Evolutionary conservation across 2,888 invertebrate genomes (phyloP).

Genomic region (Meiosimyza decipiens): DNA sequence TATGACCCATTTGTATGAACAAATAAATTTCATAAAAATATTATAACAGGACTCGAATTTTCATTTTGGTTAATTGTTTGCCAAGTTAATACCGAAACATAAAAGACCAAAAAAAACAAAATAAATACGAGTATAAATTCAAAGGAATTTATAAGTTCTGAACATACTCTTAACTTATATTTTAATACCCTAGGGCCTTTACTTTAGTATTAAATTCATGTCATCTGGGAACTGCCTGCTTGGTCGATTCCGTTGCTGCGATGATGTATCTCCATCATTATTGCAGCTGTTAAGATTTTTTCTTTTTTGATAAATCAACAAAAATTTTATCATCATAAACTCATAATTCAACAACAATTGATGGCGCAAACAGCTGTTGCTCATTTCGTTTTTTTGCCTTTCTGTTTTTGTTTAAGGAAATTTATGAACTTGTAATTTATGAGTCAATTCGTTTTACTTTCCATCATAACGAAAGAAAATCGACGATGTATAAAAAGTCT

Average conservation of each 20-base stretch:
- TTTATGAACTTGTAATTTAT: slow-evolving; percentile 34
- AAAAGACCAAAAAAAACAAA: not conserved
- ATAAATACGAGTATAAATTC: too few species aligned
- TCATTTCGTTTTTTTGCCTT: too few species aligned
- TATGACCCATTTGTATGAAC: too few species aligned
- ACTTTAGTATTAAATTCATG: too few species aligned
- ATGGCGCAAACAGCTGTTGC: slow-evolving; percentile 26
- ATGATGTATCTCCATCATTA: slow-evolving; percentile 61
- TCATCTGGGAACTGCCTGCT: too few species aligned
- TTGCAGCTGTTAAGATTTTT: slow-evolving; percentile 47
- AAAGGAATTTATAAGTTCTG: too few species aligned
- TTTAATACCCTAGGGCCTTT: too few species aligned
- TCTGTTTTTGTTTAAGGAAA: slow-evolving; percentile 17
- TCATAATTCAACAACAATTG: slow-evolving; percentile 32
- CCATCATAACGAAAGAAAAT: slow-evolving; percentile 1
- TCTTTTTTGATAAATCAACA: slow-evolving; percentile 13
- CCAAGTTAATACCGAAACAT: not conserved
- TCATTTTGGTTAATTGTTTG: slow-evolving; percentile 6
- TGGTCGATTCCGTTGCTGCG: slow-evolving; percentile 45
- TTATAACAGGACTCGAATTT: slow-evolving; percentile 16
- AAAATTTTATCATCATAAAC: slow-evolving; percentile 27
- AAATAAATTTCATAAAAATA: not conserved
- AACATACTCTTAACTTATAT: too few species aligned
- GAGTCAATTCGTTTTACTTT: slow-evolving; percentile 17
- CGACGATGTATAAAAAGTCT: slow-evolving; percentile 1